Evolutionary conservation across 2,797 vertebrate genomes (phyloP).

Genomic region (Pseudotriccus pelzelni): DNA sequence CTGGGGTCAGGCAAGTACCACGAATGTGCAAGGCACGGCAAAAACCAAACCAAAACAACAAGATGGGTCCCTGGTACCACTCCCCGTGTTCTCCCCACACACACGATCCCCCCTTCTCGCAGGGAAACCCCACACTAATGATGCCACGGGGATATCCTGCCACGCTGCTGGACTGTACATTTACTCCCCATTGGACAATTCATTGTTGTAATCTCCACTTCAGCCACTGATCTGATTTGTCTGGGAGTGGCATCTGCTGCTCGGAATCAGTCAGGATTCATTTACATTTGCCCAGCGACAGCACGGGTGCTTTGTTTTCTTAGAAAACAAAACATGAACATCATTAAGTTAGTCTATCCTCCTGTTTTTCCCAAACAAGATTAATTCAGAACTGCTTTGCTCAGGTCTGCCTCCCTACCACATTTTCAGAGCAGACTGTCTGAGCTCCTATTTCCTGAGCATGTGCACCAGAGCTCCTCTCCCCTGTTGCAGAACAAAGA

Average conservation of each 20-base stretch:
- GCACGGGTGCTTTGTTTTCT: neutral
- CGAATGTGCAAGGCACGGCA: accelerated
- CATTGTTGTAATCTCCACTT: neutral
- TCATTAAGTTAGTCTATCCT: neutral
- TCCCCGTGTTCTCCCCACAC: accelerated
- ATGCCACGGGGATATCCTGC: neutral
- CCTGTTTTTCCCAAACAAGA: neutral
- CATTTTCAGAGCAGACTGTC: neutral
- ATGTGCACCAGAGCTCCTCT: neutral
- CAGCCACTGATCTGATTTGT: conserved; percentile 26
- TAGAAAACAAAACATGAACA: neutral
- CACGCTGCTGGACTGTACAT: neutral
- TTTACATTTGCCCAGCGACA: conserved; percentile 3
- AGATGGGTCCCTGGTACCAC: accelerated
- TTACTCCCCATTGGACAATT: neutral
- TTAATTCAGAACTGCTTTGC: neutral
- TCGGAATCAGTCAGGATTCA: neutral
- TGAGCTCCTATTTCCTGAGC: conserved; percentile 6
- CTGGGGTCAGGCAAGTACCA: neutral
- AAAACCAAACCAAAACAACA: neutral
- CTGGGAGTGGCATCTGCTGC: conserved; percentile 27
- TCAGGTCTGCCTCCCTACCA: neutral
- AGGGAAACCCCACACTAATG: neutral
- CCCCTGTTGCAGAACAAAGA: conserved; percentile 19
- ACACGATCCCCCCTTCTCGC: neutral